These are phyloP conservation scores for Standfussiana lucernea DNA, from an alignment of 2,888 invertebrate genomes.

Conservation along the genomic window DNA sequence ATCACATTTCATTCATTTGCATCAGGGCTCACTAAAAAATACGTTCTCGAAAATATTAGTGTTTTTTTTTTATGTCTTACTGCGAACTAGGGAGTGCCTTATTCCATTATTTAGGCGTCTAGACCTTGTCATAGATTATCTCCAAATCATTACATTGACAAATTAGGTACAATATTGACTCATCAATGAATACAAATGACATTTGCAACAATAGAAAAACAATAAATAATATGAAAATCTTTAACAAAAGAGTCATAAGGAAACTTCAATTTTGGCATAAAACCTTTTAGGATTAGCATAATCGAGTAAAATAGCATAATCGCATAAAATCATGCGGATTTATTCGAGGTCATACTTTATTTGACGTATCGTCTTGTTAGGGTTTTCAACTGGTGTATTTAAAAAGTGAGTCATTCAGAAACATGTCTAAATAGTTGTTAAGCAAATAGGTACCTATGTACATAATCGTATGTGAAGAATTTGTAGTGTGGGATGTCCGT, in stretches of 20 bases:
- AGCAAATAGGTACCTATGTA: conserved; percentile 2
- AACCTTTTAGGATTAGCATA: conserved; percentile 60
- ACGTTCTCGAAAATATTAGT: neutral
- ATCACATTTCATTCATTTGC: neutral
- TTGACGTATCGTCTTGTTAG: conserved; percentile 42
- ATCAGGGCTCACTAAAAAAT: neutral
- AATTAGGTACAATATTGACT: conserved; percentile 41
- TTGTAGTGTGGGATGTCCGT: neutral
- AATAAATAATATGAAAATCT: conserved; percentile 30
- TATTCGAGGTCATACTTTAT: conserved; percentile 59
- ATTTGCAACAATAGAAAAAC: conserved; percentile 31
- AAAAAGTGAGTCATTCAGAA: conserved; percentile 35
- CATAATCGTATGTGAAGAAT: conserved; percentile 14
- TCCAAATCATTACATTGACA: conserved; percentile 7
- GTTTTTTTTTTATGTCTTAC: neutral
- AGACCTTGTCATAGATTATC: neutral
- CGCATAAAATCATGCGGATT: conserved; percentile 43
- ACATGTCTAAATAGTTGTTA: conserved; percentile 33
- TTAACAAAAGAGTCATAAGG: conserved; percentile 30
- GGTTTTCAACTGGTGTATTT: conserved; percentile 31
- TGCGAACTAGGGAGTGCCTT: neutral
- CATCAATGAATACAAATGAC: conserved; percentile 43
- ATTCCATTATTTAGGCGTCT: neutral
- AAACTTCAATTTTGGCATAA: conserved; percentile 47
- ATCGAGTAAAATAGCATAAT: conserved; percentile 38